Percentiles rank a stretch among this genome's conserved stretches.
Conservation (phyloP, 1,140 invertebrate genomes). For the Brachystomella parvula region DNA sequence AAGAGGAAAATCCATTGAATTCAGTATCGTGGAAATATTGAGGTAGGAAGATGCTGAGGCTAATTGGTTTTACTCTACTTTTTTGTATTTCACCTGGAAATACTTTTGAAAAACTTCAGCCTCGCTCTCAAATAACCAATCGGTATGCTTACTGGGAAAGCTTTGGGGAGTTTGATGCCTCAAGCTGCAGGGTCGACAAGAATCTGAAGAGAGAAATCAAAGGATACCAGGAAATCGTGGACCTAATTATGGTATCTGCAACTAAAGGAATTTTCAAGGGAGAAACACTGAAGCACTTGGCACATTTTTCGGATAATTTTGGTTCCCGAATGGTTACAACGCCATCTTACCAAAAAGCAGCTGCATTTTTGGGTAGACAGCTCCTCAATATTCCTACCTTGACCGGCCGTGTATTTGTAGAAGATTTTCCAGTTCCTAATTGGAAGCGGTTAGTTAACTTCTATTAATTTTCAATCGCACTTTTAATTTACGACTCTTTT, state of each 20-base stretch:
- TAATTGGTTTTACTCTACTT: no score
- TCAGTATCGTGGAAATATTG: no score
- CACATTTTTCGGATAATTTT: constrained; percentile 62
- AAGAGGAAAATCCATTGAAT: no score
- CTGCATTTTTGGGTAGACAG: constrained; percentile 59
- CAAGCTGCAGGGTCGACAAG: background rate
- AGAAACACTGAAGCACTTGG: constrained; percentile 54
- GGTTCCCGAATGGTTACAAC: constrained; percentile 59
- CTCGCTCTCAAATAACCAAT: background rate
- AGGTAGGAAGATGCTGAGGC: no score
- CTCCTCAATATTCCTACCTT: constrained; percentile 41
- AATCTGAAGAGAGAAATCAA: constrained; percentile 13
- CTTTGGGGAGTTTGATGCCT: constrained; percentile 14
- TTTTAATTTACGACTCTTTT: no score
- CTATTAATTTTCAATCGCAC: constrained; percentile 38
- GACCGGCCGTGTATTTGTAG: constrained; percentile 42
- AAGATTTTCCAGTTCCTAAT: constrained; percentile 37
- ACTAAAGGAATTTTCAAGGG: constrained; percentile 52
- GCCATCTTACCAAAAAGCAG: constrained; percentile 56
- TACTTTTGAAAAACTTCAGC: no score
- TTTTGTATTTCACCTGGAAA: no score
- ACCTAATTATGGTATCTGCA: constrained; percentile 51
- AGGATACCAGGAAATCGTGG: constrained; percentile 8
- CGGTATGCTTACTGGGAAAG: constrained; percentile 10
- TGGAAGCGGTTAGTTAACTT: constrained; percentile 9